phyloP scores from a whole-genome alignment of 2,113 vertebrate species.

The Lota lota region DNA sequence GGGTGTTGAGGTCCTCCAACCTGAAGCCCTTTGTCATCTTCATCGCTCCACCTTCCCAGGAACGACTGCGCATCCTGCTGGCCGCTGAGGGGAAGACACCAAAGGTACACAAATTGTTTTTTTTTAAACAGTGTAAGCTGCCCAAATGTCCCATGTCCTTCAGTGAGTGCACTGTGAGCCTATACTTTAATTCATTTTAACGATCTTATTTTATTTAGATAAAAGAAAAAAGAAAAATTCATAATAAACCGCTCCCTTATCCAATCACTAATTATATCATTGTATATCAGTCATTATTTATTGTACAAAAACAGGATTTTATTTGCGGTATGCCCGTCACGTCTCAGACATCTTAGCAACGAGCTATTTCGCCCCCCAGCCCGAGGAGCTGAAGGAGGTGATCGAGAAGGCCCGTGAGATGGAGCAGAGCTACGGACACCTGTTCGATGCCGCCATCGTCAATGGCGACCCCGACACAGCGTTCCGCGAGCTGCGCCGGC shows the following conservation, averaged over 20 bases:
- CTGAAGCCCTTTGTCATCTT: conserved; percentile 96
- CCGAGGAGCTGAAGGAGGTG: conserved; percentile 89
- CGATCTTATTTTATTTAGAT: no score
- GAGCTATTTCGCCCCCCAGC: conserved; percentile 64
- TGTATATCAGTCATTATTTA: no score
- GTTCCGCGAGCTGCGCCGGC: conserved; percentile 83
- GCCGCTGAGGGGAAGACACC: conserved; percentile 89
- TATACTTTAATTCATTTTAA: no score
- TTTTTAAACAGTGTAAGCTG: no score
- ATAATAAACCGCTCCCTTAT: no score
- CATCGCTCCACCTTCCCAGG: conserved; percentile 91
- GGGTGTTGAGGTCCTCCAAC: conserved; percentile 86
- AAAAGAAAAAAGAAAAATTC: no score
- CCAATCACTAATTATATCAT: no score
- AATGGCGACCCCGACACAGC: conserved; percentile 88
- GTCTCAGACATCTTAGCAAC: no score
- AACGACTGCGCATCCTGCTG: conserved; percentile 88
- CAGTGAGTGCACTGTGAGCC: background rate
- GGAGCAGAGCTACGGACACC: conserved; percentile 91
- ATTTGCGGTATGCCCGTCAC: no score
- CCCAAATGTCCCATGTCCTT: background rate
- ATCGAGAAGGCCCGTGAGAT: conserved; percentile 94
- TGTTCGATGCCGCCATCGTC: conserved; percentile 88
- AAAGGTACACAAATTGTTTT: conserved; percentile 73
- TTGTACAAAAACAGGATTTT: no score